These are phyloP conservation scores for Leptatherina wallacei DNA, from an alignment of 2,797 vertebrate species.

Conservation along the genomic window DNA sequence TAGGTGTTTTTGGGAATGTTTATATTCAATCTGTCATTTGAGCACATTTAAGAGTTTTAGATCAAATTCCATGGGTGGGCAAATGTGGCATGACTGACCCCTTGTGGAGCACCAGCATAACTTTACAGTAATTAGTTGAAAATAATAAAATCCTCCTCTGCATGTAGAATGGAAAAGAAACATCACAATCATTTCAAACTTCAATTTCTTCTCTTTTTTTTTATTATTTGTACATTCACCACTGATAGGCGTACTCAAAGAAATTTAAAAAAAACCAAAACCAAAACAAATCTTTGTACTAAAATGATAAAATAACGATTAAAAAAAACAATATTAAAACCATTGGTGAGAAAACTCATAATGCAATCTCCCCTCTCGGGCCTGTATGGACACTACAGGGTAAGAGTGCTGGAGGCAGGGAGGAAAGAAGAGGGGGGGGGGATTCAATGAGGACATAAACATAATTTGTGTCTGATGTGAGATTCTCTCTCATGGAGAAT, in stretches of 20 bases:
- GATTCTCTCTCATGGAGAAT: constrained; percentile 49
- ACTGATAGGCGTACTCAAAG: constrained; percentile 86
- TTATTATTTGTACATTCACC: constrained; percentile 90
- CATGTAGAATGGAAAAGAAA: constrained; percentile 23
- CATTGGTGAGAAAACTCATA: constrained; percentile 78
- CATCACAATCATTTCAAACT: constrained; percentile 65
- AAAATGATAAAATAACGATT: constrained; percentile 83
- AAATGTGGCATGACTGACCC: constrained; percentile 60
- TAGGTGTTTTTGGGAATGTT: neutral
- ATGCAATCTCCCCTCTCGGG: constrained; percentile 63
- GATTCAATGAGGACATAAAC: constrained; percentile 60
- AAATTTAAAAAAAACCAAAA: constrained; percentile 63
- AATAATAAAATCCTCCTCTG: too few species aligned
- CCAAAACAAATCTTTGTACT: constrained; percentile 78
- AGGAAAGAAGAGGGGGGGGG: constrained; percentile 32
- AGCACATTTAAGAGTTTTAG: neutral
- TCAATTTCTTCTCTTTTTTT: constrained; percentile 65
- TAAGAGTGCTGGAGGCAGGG: constrained; percentile 43
- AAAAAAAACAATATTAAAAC: constrained; percentile 80
- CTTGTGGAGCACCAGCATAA: constrained; percentile 64
- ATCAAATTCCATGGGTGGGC: constrained; percentile 3
- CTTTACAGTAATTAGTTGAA: neutral
- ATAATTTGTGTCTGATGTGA: constrained; percentile 54
- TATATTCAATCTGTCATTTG: neutral
- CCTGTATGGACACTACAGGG: constrained; percentile 57